Evolutionary conservation across 2,888 invertebrate genomes (phyloP).

Genomic region (Chironomus riparius): DNA sequence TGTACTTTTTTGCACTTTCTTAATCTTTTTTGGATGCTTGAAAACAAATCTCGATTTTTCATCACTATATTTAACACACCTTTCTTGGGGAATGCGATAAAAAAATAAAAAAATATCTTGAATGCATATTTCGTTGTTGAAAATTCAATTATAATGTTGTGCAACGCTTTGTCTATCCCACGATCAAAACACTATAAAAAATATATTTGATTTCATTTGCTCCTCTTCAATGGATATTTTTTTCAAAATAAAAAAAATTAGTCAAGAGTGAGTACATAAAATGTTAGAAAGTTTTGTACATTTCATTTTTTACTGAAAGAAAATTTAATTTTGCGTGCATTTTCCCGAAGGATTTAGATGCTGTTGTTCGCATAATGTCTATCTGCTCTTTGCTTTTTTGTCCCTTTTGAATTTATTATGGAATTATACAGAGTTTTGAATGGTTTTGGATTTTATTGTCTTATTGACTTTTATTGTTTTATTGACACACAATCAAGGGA

Average conservation of each 20-base stretch:
- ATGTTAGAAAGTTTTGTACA: no score
- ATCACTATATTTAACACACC: neutral
- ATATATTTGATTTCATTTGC: neutral
- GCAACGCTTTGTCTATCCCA: neutral
- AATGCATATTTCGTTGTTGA: neutral
- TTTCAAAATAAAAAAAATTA: slow-evolving; percentile 1
- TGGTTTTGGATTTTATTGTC: no score
- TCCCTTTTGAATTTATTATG: no score
- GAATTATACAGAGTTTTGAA: no score
- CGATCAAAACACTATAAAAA: neutral
- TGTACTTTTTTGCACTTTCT: neutral
- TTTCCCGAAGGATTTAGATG: no score
- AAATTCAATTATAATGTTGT: neutral
- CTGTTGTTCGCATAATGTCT: no score
- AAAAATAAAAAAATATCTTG: neutral
- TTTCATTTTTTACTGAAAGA: no score
- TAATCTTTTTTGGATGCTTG: neutral
- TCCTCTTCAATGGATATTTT: neutral
- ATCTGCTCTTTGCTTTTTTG: no score
- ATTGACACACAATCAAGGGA: no score
- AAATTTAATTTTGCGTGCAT: no score
- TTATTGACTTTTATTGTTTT: no score
- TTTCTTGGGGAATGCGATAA: neutral
- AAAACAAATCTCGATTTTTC: neutral
- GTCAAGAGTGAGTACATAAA: slow-evolving; percentile 21